Evolutionary conservation across 2,888 invertebrate genomes (phyloP), one percentile per base, ranked within the genome.

Genomic region (Chrysomela aeneicollis): DNA sequence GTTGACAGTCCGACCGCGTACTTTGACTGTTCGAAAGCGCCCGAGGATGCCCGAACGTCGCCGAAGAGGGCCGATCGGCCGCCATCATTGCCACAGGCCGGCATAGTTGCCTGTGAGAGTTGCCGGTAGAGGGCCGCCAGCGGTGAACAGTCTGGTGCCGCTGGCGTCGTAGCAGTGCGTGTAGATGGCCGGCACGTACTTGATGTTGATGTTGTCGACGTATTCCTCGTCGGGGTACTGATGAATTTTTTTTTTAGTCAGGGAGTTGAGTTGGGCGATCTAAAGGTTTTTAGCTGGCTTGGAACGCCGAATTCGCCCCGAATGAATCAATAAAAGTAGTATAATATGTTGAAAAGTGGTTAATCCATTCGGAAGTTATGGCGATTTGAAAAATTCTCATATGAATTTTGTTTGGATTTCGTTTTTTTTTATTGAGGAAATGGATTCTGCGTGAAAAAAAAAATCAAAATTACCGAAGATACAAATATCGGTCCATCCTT

Each of bases 101-200:
- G 96, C 96, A 83, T 97, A 97, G 85, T 96, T 97, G 61, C 98
- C 98, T 69, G 93, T 92, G 35, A 96, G 86, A 59, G 93, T 93
- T 1, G 95, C 94, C 22, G 96, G 95, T 60, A 98, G 86, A 0
- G 98, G 98, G 0, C 97, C 97, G 8, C 98, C 98, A 9, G 97
- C 97, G 0, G 96, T 92, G 85, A 98, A 98, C 42, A 98, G 86
- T 62, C 95, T 85, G 12, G 95, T 96, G 12, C 97, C 95, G 70
- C 92, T 93, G 73, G 90, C 89, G 82, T 98, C 97, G 82, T 97
- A 97, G 83, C 95, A 95, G 81, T 98, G 97, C 1, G 97, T 97
- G 83, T 97, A 98, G 77, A 98, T 95, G 17, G 97, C 97, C 30
- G 96, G 92, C 66, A 92, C 92, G 82, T 97, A 95, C 83, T 94